These are phyloP conservation scores for Tromatobia lineatoria DNA, from an alignment of 2,888 invertebrate genomes.

Conservation along the genomic window DNA sequence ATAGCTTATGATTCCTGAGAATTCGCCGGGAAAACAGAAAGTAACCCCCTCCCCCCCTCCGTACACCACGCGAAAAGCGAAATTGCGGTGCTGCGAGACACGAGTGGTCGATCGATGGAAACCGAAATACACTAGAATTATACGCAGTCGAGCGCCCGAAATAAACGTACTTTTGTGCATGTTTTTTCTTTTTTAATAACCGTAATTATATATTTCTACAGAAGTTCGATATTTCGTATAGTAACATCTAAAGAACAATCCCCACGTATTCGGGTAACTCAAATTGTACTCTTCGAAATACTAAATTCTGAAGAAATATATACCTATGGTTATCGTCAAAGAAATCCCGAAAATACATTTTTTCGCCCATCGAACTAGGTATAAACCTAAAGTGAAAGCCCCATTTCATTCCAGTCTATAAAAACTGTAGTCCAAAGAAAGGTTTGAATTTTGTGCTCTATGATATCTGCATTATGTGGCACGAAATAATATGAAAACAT, in stretches of 20 bases:
- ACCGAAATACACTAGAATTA: constrained; percentile 16
- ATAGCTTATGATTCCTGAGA: constrained; percentile 37
- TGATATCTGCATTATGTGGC: neutral
- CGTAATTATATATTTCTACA: too few relatives aligned
- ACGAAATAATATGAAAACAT: neutral
- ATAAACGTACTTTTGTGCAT: too few relatives aligned
- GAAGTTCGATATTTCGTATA: too few relatives aligned
- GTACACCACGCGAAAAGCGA: constrained; percentile 51
- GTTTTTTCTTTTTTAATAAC: too few relatives aligned
- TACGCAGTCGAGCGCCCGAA: too few relatives aligned
- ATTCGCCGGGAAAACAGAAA: constrained; percentile 32
- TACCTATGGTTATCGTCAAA: too few relatives aligned
- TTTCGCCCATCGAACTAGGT: too few relatives aligned
- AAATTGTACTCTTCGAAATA: too few relatives aligned
- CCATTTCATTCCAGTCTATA: neutral
- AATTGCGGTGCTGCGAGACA: constrained; percentile 50
- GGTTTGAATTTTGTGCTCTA: neutral
- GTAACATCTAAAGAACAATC: too few relatives aligned
- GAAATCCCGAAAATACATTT: too few relatives aligned
- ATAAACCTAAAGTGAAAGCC: neutral
- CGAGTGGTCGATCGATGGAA: constrained; percentile 23
- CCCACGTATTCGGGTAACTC: too few relatives aligned
- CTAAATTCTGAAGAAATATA: too few relatives aligned
- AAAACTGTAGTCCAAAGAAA: neutral
- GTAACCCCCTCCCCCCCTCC: constrained; percentile 26